Conservation (phyloP, 92 coral and sea anemone genomes). For the Blastomussa wellsi region DNA sequence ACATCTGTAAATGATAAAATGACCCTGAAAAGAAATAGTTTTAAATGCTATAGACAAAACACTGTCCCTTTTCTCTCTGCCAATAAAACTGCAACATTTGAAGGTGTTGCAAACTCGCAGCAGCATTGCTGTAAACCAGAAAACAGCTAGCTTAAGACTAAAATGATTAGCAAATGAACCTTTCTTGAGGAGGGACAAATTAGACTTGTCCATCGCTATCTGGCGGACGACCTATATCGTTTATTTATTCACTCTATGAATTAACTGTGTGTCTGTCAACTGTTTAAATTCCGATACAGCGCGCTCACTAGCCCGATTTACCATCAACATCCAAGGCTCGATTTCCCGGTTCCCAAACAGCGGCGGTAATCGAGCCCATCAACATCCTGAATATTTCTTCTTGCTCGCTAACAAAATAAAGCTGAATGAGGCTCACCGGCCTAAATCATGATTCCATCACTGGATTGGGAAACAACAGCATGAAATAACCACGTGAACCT, state of each 20-base stretch:
- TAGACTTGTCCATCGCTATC: not conserved
- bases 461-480: too few species aligned
- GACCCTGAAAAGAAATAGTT: not conserved
- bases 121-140: not conserved
- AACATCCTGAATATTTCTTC: too few species aligned
- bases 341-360: too few species aligned
- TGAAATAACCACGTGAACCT: not conserved
- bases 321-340: not conserved
- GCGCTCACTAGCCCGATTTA: not conserved
- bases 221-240: not conserved
- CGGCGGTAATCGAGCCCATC: too few species aligned
- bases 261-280: constrained; percentile 1
- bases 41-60: not conserved
- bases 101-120: too few species aligned
- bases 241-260: constrained; percentile 10
- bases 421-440: not conserved
- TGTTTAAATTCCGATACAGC: not conserved
- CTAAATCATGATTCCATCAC: not conserved
- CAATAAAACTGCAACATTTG: too few species aligned
- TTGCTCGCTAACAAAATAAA: not conserved
- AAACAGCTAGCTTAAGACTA: not conserved
- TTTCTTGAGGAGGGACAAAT: not conserved
- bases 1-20: too few species aligned
- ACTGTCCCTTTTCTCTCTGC: not conserved
- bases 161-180: not conserved